Evolutionary conservation across 2,888 invertebrate species (phyloP).

Genomic region (Cataglyphis albicans): DNA sequence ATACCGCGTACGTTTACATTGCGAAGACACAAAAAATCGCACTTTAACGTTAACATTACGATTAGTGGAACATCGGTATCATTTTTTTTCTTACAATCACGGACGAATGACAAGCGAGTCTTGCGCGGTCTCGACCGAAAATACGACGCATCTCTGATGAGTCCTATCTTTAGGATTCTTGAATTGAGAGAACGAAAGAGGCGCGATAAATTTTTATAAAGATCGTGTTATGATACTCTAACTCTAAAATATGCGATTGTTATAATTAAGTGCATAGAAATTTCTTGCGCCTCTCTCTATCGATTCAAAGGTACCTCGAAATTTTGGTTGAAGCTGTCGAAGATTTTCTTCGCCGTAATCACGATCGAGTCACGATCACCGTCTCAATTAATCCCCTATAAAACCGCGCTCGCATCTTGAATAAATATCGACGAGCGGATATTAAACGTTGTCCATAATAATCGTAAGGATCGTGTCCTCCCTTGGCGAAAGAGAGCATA

Average conservation of each 20-base stretch:
- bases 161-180: background rate
- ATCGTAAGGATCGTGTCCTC: conserved; percentile 42
- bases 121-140: conserved; percentile 4
- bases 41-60: conserved; percentile 39
- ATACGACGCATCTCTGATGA: background rate
- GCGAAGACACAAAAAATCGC: conserved; percentile 26
- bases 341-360: conserved; percentile 17
- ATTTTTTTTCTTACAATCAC: conserved; percentile 43
- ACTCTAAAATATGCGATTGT: background rate
- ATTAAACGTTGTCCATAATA: conserved; percentile 50
- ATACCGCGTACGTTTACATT: conserved; percentile 19
- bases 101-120: conserved; percentile 8
- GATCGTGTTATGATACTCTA: background rate
- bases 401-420: conserved; percentile 17
- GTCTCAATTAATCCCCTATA: conserved; percentile 34
- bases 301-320: background rate
- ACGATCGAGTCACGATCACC: conserved; percentile 14
- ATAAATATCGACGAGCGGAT: conserved; percentile 45
- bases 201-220: background rate
- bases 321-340: conserved; percentile 5
- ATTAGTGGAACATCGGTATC: conserved; percentile 32
- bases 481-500: conserved; percentile 38
- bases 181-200: background rate
- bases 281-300: background rate
- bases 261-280: background rate